A percentile compares a stretch with the other conserved stretches of the same genome.
Conservation (phyloP, 2,113 vertebrate genomes). For the Saccopteryx leptura region DNA sequence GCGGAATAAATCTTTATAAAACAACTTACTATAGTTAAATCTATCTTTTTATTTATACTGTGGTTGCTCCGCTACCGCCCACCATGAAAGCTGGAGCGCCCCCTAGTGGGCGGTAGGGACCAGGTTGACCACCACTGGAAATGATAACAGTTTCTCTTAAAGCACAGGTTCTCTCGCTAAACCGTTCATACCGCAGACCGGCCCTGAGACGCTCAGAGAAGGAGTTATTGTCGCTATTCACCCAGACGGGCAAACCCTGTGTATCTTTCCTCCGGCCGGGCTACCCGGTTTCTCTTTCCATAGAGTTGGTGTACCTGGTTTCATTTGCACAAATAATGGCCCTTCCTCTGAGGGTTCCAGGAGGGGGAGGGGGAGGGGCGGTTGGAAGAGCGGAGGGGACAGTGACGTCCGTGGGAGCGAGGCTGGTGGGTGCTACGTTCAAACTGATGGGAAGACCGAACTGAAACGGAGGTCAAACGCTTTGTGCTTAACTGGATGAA, state of each 20-base stretch:
- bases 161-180: conserved; percentile 78
- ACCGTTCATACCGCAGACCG: conserved; percentile 77
- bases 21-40: too few species aligned
- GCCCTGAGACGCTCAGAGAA: conserved; percentile 71
- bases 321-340: conserved; percentile 81
- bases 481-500: conserved; percentile 51
- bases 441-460: conserved; percentile 61
- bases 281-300: conserved; percentile 75
- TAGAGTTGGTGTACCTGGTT: conserved; percentile 78
- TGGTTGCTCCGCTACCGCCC: too few species aligned
- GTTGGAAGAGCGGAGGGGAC: conserved; percentile 21
- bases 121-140: too few species aligned
- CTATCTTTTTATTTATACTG: too few species aligned
- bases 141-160: conserved; percentile 81
- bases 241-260: conserved; percentile 67
- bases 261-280: conserved; percentile 68
- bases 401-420: conserved; percentile 56
- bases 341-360: conserved; percentile 67
- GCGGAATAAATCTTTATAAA: too few species aligned
- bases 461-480: conserved; percentile 66
- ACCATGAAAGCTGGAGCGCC: too few species aligned
- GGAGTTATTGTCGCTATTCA: conserved; percentile 61
- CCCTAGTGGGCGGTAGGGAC: too few species aligned
- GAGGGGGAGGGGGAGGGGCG: conserved; percentile 36
- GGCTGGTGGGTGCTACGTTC: conserved; percentile 34